Base-by-base conservation (phyloP, 2,888 invertebrate genomes). In the Taphrorychus bicolor region DNA sequence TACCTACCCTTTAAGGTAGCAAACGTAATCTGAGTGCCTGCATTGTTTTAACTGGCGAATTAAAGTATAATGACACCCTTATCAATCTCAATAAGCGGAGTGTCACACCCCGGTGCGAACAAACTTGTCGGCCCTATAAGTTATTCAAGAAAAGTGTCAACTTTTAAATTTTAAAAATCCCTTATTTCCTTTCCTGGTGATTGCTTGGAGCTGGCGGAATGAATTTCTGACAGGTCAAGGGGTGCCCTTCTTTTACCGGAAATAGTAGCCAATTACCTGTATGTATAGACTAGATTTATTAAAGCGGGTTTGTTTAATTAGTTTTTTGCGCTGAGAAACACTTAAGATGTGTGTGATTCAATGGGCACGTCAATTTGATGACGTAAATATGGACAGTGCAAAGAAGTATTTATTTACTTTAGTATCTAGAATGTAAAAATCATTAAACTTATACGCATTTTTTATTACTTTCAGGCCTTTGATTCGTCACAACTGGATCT, bases 51-150 rank as follows among this genome's bases (percentile, higher is more conserved):
- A 48, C 17, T 4, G 48, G 17, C 11, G 52, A 52, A 68, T 68
- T 59, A 59, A 68, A 68, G 48, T 64, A 56, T 54, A 59, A 68
- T 59, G 68, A 40, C 48, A 66, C 69, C 69, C 66, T 70, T 70
- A 58, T 70, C 69, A 70, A 70, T 70, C 58, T 66, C 69, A 70
- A 70, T 66, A 59, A 66, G 42, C 45, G 42, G 23, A 18, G 58
- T 68, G 68, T 68, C 68, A 59, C 62, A 21, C 49, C 59, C 24
- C 19, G 45, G 56, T 21, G 45, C 54, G 60, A 54, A 23, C 45
- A 53, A 22, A 23, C 52, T 64, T 63, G 59, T 57, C 57, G 49
- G 11, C 16, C 19, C 41, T 17, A 58, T 69, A 59, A 65, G 18
- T 65, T 69, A 65, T 69, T 65, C 65, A 69, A 3, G 40, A 32